A percentile compares a stretch with the other conserved stretches of the same genome.
These are phyloP conservation scores for Camponotus pennsylvanicus DNA, from an alignment of 1,140 invertebrate genomes.

Conservation along the genomic window DNA sequence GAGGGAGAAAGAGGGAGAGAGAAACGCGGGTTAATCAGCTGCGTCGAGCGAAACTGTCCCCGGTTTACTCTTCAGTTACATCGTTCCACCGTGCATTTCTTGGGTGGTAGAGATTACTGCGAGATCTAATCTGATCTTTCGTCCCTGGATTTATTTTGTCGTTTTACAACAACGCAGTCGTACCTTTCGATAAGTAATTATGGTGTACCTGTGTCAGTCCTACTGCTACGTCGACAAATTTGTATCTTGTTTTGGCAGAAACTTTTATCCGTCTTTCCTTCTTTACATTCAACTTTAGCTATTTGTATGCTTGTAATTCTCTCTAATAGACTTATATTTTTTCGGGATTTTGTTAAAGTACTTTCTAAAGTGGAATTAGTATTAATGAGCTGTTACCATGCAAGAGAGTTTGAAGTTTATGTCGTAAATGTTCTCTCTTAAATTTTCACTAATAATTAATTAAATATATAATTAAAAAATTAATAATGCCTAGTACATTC, in stretches of 20 bases:
- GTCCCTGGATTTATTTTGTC: conserved; percentile 4
- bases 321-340: too few relatives aligned
- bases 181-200: conserved; percentile 32
- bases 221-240: background rate
- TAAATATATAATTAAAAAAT: background rate
- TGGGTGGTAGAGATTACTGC: conserved; percentile 20
- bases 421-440: background rate
- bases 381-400: background rate
- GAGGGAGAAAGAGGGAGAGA: conserved; percentile 12
- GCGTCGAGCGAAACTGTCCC: background rate
- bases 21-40: conserved; percentile 49
- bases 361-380: background rate
- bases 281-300: background rate
- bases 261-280: too few relatives aligned
- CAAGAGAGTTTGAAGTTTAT: background rate
- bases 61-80: conserved; percentile 42
- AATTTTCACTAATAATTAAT: background rate
- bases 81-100: conserved; percentile 45
- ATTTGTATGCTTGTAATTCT: too few relatives aligned
- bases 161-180: background rate
- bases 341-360: too few relatives aligned
- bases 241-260: background rate
- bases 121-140: conserved; percentile 42
- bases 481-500: background rate
- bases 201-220: background rate